Base-by-base conservation (phyloP, 2,888 invertebrate genomes). In the Sinhomidia bicolor region DNA sequence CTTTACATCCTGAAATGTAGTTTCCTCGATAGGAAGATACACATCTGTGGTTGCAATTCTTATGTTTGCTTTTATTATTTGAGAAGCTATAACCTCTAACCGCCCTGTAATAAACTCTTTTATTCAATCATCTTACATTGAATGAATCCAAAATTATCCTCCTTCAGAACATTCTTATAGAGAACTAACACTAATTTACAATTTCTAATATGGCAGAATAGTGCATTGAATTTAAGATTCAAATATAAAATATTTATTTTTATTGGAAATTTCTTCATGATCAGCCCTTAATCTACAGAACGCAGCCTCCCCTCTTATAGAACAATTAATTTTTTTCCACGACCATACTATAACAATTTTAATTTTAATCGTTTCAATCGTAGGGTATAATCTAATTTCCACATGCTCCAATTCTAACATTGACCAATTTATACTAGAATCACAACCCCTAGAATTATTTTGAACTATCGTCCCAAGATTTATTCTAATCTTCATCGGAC, bases 1-100 rank as follows among this genome's bases (percentile, higher is more conserved):
- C 26, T 96, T 95, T 92, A 94, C 95, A 90, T 93, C 94, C 84
- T 96, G 96, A 96, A 96, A 96, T 95, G 93, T 95, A 91, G 93
- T 96, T 89, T 96, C 96, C 32, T 95, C 96, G 6, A 94, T 96
- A 93, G 96, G 96, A n/a, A 95, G 95, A 41, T 94, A 95, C 92
- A 95, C 96, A 93, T 96, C 95, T 0, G 92, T 95, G 90, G 92
- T 95, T 93, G 94, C 95, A 90, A 94, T 95, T 92, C 93, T 96
- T 29, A 26, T 82, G 1, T 82, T 82, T 23, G 60, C 51, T 1
- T 76, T 47, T 65, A 83, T 88, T 83, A 78, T 83, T n/a, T 88
- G 88, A 65, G 88, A 88, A 78, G 29, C 76, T 2, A 32, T 88
- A 36, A 36, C 32, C 7, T 20, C 78, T 9, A 65, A 51, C n/a